Conservation (phyloP, 2,888 invertebrate genomes). For the Luperina testacea region DNA sequence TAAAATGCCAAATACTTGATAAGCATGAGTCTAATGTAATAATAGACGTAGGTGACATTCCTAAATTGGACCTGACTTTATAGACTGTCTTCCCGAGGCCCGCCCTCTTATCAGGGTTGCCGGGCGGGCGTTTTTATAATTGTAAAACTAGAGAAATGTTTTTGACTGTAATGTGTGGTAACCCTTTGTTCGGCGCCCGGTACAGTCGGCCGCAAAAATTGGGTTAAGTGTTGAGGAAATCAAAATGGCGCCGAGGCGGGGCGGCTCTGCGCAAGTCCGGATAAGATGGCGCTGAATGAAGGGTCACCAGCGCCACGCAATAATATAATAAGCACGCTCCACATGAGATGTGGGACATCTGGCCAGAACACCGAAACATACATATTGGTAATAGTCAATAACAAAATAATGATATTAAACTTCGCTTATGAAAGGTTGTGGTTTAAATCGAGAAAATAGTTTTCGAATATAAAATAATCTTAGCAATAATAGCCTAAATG, state of each 20-base stretch:
- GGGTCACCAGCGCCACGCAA: constrained; percentile 77
- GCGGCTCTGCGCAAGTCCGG: constrained; percentile 81
- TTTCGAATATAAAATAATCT: constrained; percentile 88
- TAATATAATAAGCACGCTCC: constrained; percentile 79
- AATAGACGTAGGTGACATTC: constrained; percentile 56
- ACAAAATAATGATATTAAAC: constrained; percentile 88
- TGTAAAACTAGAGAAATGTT: constrained; percentile 76
- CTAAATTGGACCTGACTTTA: constrained; percentile 66
- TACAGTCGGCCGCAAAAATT: constrained; percentile 73
- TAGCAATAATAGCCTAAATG: constrained; percentile 90
- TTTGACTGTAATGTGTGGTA: constrained; percentile 79
- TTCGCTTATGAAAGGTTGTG: constrained; percentile 91
- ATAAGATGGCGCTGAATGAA: constrained; percentile 78
- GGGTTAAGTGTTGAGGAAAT: constrained; percentile 87
- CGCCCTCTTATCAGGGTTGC: constrained; percentile 59
- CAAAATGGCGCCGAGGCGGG: constrained; percentile 83
- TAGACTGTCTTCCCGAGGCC: constrained; percentile 76
- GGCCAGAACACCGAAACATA: constrained; percentile 78
- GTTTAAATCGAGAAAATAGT: constrained; percentile 88
- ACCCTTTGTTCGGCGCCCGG: constrained; percentile 82
- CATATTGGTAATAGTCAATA: constrained; percentile 89
- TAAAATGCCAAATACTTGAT: constrained; percentile 66
- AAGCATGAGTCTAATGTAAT: constrained; percentile 62
- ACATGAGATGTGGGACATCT: constrained; percentile 82
- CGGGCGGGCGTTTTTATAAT: constrained; percentile 78